Conservation (phyloP, 92 coral and sea anemone genomes). For the Epizoanthus ramosus region DNA sequence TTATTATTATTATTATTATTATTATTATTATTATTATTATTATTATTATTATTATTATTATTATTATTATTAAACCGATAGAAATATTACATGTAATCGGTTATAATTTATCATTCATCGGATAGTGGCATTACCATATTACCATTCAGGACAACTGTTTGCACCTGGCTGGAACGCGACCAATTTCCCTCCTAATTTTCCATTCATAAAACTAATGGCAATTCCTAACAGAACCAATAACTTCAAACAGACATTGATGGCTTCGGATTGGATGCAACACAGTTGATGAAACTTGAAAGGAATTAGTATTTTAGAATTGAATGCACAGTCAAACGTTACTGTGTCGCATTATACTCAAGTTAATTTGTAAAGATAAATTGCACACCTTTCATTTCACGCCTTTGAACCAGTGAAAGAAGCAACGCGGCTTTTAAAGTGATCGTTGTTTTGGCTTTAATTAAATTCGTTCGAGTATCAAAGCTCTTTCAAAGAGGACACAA, state of each 20-base stretch:
- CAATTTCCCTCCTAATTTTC: background rate
- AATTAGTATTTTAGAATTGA: background rate
- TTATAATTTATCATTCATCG: too few relatives aligned
- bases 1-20: too few relatives aligned
- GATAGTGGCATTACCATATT: too few relatives aligned
- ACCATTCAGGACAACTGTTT: background rate
- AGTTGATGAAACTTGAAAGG: too few relatives aligned
- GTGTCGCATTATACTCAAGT: too few relatives aligned
- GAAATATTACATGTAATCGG: too few relatives aligned
- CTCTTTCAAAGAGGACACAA: conserved; percentile 8
- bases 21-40: too few relatives aligned
- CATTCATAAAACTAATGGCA: background rate
- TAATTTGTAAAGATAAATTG: background rate
- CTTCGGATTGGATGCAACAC: too few relatives aligned
- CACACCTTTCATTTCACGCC: conserved; percentile 4
- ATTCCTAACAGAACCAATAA: background rate
- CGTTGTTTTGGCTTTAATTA: conserved; percentile 26
- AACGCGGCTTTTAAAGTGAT: background rate
- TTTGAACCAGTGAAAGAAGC: background rate
- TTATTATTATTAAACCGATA: too few relatives aligned
- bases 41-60: too few relatives aligned
- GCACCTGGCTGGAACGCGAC: background rate
- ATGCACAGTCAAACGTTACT: background rate
- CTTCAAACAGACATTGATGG: background rate
- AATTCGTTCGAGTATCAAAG: conserved; percentile 18